These are phyloP conservation scores for Tenrec ecaudatus DNA, from an alignment of 2,113 vertebrate species.

Conservation along the genomic window DNA sequence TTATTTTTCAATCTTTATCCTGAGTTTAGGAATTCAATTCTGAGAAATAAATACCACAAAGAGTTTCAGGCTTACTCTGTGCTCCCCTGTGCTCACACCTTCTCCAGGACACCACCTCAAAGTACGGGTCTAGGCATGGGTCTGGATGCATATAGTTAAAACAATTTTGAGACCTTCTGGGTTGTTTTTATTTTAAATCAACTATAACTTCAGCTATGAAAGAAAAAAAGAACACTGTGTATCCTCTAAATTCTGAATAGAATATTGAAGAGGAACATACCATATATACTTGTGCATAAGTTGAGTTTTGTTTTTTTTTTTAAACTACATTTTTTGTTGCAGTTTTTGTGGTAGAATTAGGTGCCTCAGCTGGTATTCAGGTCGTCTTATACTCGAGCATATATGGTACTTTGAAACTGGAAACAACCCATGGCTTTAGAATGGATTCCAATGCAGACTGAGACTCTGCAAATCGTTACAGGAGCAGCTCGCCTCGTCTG, in stretches of 20 bases:
- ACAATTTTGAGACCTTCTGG: neutral
- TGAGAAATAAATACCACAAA: constrained; percentile 4
- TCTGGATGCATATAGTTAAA: neutral
- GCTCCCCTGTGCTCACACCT: neutral
- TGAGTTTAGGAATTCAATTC: neutral
- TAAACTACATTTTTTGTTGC: too few species aligned
- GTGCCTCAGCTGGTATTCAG: too few species aligned
- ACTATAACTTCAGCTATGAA: neutral
- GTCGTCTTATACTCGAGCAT: too few species aligned
- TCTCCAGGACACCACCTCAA: neutral
- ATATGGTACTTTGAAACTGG: too few species aligned
- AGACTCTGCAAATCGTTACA: too few species aligned
- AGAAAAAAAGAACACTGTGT: neutral
- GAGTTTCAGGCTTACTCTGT: neutral
- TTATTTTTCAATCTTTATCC: constrained; percentile 32
- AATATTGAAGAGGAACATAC: neutral
- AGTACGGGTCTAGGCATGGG: neutral
- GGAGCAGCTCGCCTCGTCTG: too few species aligned
- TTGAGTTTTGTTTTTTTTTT: too few species aligned
- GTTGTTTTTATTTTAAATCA: too few species aligned
- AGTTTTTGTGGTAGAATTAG: too few species aligned
- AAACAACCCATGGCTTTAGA: too few species aligned
- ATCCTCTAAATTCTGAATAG: neutral
- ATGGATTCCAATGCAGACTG: too few species aligned
- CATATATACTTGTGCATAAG: too few species aligned